Evolutionary conservation across 2,888 invertebrate genomes (phyloP), one percentile per base, ranked within the genome.

Genomic region (Netelia melanura): DNA sequence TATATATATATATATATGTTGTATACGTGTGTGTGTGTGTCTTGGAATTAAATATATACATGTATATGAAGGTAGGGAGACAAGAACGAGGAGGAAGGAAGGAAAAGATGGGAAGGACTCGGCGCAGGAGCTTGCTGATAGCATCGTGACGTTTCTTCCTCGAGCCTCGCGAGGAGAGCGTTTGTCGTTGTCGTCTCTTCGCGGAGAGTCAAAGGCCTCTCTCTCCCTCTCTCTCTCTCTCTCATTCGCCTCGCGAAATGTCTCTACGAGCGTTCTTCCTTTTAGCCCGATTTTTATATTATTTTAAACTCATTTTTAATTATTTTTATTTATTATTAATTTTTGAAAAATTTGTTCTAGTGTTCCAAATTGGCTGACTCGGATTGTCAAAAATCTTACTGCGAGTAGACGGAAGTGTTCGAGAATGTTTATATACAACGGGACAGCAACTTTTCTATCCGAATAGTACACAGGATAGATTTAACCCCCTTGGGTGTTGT

Each of bases 121-220:
- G 86, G 86, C 85, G 87, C 87, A 88, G 88, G 88, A 89, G 88
- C 87, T 86, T 85, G 67, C 85, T 87, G 90, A 90, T 89, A 87
- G 80, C 86, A 90, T 89, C 89, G 84, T 86, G 87, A 87, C 83
- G 87, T 88, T 89, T 88, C 88, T 89, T 89, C 87, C 86, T 86
- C 81, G 87, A 85, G 30, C 5, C 30, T 30, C 30, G 30, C 85
- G 78, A 76, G 48, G 44, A 62, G 64, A 68, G 78, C 78, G 54
- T 71, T 75, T 72, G 52, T 83, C 67, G 61, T 77, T 87, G 87
- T 85, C 89, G 88, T 89, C 90, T 30, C 30, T 30, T 30, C 30
- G 30, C 30, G 30, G 30, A 30, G 30, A 30, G 30, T 30, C 30
- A 30, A 30, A 30, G 30, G 30, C 30, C 30, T 30, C 30, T 3